Evolutionary conservation across 2,888 invertebrate genomes (phyloP).

Genomic region (Drosophila tanythrix): DNA sequence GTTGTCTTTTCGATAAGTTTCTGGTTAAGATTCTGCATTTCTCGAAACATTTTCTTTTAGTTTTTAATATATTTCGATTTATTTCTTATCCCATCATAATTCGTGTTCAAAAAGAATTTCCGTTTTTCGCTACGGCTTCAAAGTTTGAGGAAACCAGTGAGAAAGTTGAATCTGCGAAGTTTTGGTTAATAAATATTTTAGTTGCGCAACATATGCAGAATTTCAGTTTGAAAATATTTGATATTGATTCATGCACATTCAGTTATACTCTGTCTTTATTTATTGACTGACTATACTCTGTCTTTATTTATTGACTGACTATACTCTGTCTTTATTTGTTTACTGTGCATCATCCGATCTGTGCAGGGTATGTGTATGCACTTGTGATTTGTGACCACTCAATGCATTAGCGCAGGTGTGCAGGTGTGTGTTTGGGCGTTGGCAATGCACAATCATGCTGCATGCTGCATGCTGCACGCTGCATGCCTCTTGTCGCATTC

Average conservation of each 20-base stretch:
- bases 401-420: slow-evolving; percentile 6
- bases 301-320: neutral
- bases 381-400: slow-evolving; percentile 28
- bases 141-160: too few species aligned
- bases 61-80: neutral
- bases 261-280: too few species aligned
- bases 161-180: too few species aligned
- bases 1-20: neutral
- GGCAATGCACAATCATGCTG: slow-evolving; percentile 27
- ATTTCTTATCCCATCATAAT: too few species aligned
- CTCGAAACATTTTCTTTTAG: neutral
- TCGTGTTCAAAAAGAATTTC: too few species aligned
- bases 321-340: neutral
- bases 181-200: neutral
- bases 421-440: neutral
- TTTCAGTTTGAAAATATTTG: neutral
- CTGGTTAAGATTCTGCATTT: neutral
- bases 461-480: slow-evolving; percentile 14
- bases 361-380: neutral
- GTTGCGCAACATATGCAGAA: neutral
- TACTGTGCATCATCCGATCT: neutral
- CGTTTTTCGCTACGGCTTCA: too few species aligned
- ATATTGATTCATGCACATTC: neutral
- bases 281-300: too few species aligned
- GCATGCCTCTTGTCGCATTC: slow-evolving; percentile 21